Evolutionary conservation across 2,888 invertebrate genomes (phyloP).

Genomic region (Brassicogethes aeneus): DNA sequence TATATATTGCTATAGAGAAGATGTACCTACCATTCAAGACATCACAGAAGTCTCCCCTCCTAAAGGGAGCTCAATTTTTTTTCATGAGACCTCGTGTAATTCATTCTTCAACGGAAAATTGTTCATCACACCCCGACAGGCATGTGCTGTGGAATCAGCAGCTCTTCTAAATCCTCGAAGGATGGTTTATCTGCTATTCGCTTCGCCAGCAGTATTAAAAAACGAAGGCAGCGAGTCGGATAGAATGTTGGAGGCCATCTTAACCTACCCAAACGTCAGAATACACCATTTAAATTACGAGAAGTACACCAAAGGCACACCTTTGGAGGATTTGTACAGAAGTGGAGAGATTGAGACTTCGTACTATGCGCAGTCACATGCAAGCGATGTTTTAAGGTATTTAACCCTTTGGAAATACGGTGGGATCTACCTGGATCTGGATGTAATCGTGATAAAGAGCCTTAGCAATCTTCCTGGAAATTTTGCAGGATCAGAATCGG

Average conservation of each 20-base stretch:
- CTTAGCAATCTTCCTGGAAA: conserved; percentile 47
- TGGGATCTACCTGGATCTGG: conserved; percentile 69
- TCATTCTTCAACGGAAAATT: conserved; percentile 35
- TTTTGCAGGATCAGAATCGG: conserved; percentile 55
- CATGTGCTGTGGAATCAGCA: conserved; percentile 62
- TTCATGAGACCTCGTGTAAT: conserved; percentile 58
- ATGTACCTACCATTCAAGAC: conserved; percentile 25
- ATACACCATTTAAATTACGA: conserved; percentile 44
- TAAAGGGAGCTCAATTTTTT: conserved; percentile 50
- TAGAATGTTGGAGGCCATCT: conserved; percentile 35
- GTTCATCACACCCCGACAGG: conserved; percentile 48
- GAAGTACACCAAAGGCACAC: conserved; percentile 47
- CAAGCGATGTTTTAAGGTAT: conserved; percentile 56
- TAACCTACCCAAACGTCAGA: conserved; percentile 44
- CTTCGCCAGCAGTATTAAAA: conserved; percentile 38
- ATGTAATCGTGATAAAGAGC: conserved; percentile 57
- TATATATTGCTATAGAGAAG: conserved; percentile 28
- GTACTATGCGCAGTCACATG: conserved; percentile 49
- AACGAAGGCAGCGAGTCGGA: conserved; percentile 26
- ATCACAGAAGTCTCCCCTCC: conserved; percentile 23
- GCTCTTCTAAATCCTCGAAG: conserved; percentile 50
- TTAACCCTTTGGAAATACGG: conserved; percentile 65
- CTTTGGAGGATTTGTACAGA: conserved; percentile 47
- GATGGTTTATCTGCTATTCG: conserved; percentile 48
- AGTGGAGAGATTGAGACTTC: conserved; percentile 44